Evolutionary conservation across 1,140 invertebrate genomes (phyloP).

Genomic region (Drosophila ohnishii): DNA sequence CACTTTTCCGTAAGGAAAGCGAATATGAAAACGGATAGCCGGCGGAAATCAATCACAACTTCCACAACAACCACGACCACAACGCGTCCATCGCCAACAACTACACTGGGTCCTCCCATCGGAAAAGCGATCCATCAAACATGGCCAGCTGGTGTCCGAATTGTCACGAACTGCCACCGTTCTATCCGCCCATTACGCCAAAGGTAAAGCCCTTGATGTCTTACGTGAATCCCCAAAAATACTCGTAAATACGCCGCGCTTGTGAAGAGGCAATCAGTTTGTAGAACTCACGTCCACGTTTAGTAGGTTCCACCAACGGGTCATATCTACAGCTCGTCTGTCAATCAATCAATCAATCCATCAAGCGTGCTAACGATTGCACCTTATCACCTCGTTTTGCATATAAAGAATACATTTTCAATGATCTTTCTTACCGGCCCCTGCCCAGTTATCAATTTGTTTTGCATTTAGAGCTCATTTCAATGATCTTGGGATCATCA

Average conservation of each 20-base stretch:
- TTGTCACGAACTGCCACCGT: slow-evolving; percentile 75
- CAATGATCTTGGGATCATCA: not conserved
- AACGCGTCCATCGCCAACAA: slow-evolving; percentile 20
- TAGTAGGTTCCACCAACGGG: not conserved
- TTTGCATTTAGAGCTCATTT: slow-evolving; percentile 6
- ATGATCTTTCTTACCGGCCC: not conserved
- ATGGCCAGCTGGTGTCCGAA: slow-evolving; percentile 82
- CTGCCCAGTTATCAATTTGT: slow-evolving; percentile 5
- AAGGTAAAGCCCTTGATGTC: slow-evolving; percentile 69
- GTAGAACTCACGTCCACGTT: slow-evolving; percentile 28
- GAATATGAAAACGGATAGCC: slow-evolving; percentile 67
- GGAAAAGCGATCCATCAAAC: slow-evolving; percentile 49
- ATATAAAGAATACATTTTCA: slow-evolving; percentile 1
- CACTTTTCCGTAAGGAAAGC: slow-evolving; percentile 53
- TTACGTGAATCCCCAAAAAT: slow-evolving; percentile 41
- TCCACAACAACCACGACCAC: slow-evolving; percentile 23
- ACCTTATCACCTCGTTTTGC: slow-evolving; percentile 17
- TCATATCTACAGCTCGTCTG: slow-evolving; percentile 24
- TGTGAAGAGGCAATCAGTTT: slow-evolving; percentile 27
- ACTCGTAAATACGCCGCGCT: slow-evolving; percentile 30
- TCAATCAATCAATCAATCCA: slow-evolving; percentile 42
- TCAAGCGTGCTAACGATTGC: not conserved
- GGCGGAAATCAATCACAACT: slow-evolving; percentile 27
- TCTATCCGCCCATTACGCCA: slow-evolving; percentile 71
- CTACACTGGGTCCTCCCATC: slow-evolving; percentile 23